Evolutionary conservation across 2,888 invertebrate species (phyloP).

Genomic region (Piscicola geometra): DNA sequence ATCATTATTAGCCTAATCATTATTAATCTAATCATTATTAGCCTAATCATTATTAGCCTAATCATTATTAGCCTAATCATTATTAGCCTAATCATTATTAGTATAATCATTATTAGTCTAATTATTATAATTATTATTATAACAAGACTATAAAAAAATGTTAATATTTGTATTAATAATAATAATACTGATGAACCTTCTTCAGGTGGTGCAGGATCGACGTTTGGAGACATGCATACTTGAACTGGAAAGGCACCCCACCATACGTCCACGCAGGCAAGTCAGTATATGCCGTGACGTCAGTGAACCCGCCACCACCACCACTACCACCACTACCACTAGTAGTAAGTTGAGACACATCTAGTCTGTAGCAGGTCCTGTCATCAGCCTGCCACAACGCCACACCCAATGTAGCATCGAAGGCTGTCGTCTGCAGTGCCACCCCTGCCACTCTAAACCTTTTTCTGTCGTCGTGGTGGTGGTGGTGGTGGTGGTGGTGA

Average conservation of each 20-base stretch:
- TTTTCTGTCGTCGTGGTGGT: too few relatives aligned
- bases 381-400: not conserved
- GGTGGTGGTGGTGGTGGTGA: too few relatives aligned
- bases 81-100: too few relatives aligned
- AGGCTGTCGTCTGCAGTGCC: conserved; percentile 4
- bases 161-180: too few relatives aligned
- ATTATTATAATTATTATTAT: too few relatives aligned
- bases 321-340: not conserved
- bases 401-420: not conserved
- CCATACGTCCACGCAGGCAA: not conserved
- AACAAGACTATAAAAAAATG: too few relatives aligned
- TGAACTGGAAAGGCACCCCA: not conserved
- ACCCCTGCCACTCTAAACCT: not conserved
- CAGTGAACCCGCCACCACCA: not conserved
- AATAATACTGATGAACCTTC: too few relatives aligned
- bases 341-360: not conserved
- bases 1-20: too few relatives aligned
- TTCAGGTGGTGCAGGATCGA: not conserved
- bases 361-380: conserved; percentile 16
- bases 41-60: too few relatives aligned
- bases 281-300: not conserved
- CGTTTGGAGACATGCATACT: not conserved
- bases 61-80: too few relatives aligned
- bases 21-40: too few relatives aligned
- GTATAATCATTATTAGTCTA: too few relatives aligned